Base-by-base conservation (phyloP, 2,888 invertebrate genomes). In the Dryocosmus kuriphilus region DNA sequence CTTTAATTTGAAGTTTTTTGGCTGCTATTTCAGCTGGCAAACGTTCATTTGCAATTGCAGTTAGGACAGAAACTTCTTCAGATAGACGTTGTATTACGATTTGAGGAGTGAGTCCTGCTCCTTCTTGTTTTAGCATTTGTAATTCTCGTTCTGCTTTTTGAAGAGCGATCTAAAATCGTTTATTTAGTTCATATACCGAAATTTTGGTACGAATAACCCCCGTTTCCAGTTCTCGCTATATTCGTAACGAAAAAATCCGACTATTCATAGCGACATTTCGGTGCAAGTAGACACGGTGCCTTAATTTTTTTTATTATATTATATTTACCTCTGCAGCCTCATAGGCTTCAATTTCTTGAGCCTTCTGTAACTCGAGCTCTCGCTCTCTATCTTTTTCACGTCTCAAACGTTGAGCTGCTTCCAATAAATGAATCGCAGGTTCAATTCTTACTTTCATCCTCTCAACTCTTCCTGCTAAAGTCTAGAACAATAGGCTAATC, bases 61-160 rank as follows among this genome's bases (percentile, higher is more conserved):
- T 86, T 38, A 86, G 86, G 75, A 94, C 94, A 90, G 95, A 94
- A 60, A 95, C 94, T 92, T 97, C 96, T 89, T 97, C 96, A 87
- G 95, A 94, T 82, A 97, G 91, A 84, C 95, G 94, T 89, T 95
- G 95, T 67, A 97, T 92, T 76, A 97, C 92, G 62, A 94, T 94
- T 89, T 94, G 94, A 0, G 95, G 94, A 0, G 94, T 94, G 8
- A 94, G 92, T 51, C 93, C 94, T 0, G 93, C 92, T 71, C 93
- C 93, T 1, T 93, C 92, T 80, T 93, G 92, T 61, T 93, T 92
- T 46, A 94, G 88, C 77, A 94, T 94, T 80, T 93, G 94, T 65
- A 96, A 92, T 88, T 96, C 95, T 83, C 95, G 93, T 85, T 95
- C 94, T 62, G 96, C 90, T 82, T 96, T 93, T 77, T 93, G 92